These are phyloP conservation scores for Uromys caudimaculatus DNA, from an alignment of 2,797 vertebrate genomes.

Conservation along the genomic window DNA sequence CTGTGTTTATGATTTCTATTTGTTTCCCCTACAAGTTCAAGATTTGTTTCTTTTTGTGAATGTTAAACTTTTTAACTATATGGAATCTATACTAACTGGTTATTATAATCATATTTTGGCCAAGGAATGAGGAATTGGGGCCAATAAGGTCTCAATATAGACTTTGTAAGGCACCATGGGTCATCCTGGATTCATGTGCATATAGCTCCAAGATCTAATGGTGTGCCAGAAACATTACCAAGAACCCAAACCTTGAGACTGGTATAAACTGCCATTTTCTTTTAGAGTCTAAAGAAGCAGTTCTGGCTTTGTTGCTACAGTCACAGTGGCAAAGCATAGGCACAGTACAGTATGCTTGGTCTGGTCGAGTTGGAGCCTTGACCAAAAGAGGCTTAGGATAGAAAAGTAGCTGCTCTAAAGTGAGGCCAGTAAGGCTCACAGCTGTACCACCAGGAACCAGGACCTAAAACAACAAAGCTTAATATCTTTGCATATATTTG, in stretches of 20 bases:
- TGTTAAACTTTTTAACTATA: not conserved
- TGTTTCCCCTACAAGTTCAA: slow-evolving; percentile 32
- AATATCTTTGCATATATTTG: not conserved
- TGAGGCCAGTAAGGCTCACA: not conserved
- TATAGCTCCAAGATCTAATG: not conserved
- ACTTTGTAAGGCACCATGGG: not conserved
- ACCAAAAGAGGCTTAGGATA: not conserved
- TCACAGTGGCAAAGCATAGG: not conserved
- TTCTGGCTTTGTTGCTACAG: not conserved
- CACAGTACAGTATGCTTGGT: not conserved
- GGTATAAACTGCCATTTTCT: not conserved
- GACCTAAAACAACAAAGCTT: not conserved
- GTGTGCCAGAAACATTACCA: not conserved
- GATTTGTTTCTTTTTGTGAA: not conserved
- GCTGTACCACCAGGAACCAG: not conserved
- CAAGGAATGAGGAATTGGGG: not conserved
- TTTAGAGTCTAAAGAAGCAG: slow-evolving; percentile 16
- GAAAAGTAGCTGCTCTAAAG: not conserved
- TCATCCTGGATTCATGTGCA: not conserved
- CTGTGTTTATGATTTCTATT: slow-evolving; percentile 40
- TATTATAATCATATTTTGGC: slow-evolving; percentile 20
- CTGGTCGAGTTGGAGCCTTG: not conserved
- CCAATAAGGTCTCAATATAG: not conserved
- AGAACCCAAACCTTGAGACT: not conserved
- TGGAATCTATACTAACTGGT: not conserved